Evolutionary conservation across 2,888 invertebrate species (phyloP), one percentile per base, ranked within the genome.

Genomic region (Lycophotia porphyrea): DNA sequence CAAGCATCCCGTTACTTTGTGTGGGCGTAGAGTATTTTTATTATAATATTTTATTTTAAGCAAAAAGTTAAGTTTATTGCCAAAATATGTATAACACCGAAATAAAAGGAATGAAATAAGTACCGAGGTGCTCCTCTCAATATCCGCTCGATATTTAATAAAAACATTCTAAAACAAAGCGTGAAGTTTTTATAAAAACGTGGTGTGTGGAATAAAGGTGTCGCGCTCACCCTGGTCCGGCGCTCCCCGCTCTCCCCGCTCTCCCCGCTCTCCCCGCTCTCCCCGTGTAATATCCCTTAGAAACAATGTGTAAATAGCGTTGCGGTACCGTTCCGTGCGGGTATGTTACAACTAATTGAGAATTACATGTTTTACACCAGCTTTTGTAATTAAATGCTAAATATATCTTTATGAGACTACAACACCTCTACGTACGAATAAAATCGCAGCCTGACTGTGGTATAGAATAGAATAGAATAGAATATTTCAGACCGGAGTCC

Each of bases 301-400:
- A 71, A 78, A 67, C 61, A 67, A 55, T 71, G 34, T 63, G 55
- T 49, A 55, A 18, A 42, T 27, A 47, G 55, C 52, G 71, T 27
- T 18, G 76, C 42, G 47, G 61, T 7, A 36, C 11, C 39, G 5
- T 36, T 36, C 24, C 13, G 31, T 5, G 15, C 31, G 18, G 3
- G n/a, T 42, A n/a, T 39, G 39, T n/a, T n/a, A 60, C 66, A 67
- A n/a, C 39, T 47, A 24, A 69, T 55, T 52, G 42, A 39, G 24
- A 61, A 74, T 76, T 42, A 66, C 31, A 34, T 24, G 34, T 49
- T 49, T 21, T 21, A 58, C 47, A 49, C 42, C 34, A 49, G 60
- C n/a, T n/a, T 52, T 55, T 66, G 34, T 66, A 52, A 67, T 67
- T 36, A 36, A n/a, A 73, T 44, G 34, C 42, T 58, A 21, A 34